Base-by-base conservation (phyloP, 2,797 vertebrate species). In the Eulemur rubriventer region DNA sequence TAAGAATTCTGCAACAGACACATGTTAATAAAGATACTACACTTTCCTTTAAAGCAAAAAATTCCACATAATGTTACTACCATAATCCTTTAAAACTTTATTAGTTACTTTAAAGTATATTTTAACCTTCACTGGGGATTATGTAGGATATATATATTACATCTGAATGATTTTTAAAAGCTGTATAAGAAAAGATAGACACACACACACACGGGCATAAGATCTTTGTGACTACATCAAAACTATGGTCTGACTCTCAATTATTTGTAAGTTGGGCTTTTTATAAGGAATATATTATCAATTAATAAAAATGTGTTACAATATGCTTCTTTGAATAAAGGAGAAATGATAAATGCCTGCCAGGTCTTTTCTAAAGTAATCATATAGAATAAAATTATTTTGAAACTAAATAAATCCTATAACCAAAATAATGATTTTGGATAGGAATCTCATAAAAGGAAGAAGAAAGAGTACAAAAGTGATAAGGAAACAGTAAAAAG, bases 371-470 rank as follows among this genome's bases (percentile, higher is more conserved):
- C 13, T 78, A 73, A 88, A 89, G 73, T 80, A 79, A 89, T 87
- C 67, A 86, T 2, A 72, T 22, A 69, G 12, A 84, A 33, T 59
- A 46, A 90, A 92, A 86, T 86, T 63, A 95, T 52, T 89, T 67
- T 96, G 67, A 96, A 89, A 80, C 75, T 63, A 92, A 73, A 59
- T 69, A 8, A 83, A 41, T 73, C 43, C 73, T 76, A 65, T 55
- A 89, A 78, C 43, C 7, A 65, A 91, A 95, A 89, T 67, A 95
- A 84, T 43, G 10, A 75, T 81, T 89, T 94, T 72, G 48, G 38
- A 61, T 85, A 12, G 33, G 94, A 90, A 73, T 52, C 33, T 89
- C 79, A 87, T 17, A 69, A 95, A 78, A 93, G 3, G 22, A 84
- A 73, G 30, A 7, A 65, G 52, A 72, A 94, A 63, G 41, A 92